A percentile compares a stretch with the other conserved stretches of the same genome.
phyloP scores from a whole-genome alignment of 2,797 vertebrate species.

The Masticophis lateralis region DNA sequence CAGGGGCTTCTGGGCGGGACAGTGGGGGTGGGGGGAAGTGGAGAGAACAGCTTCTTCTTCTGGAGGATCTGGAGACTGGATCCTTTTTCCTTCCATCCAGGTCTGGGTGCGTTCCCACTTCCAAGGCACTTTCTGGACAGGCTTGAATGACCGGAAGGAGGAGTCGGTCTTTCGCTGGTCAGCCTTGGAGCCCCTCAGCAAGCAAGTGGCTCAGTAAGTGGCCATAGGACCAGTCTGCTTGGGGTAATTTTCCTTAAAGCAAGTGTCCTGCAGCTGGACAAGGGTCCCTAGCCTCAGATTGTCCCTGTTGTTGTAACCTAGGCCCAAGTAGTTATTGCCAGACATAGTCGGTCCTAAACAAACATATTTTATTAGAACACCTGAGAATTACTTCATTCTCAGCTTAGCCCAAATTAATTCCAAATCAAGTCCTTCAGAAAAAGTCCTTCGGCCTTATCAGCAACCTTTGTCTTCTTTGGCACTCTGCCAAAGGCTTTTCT shows the following conservation, averaged over 20 bases:
- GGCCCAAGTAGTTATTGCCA: too few relatives aligned
- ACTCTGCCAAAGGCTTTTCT: too few relatives aligned
- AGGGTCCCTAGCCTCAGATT: fast-evolving
- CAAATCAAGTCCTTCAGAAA: too few relatives aligned
- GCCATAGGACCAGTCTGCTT: too few relatives aligned
- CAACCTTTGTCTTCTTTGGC: too few relatives aligned
- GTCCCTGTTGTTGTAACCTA: too few relatives aligned
- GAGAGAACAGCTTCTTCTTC: neutral
- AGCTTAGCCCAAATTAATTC: too few relatives aligned
- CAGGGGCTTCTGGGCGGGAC: neutral
- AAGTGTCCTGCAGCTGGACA: neutral
- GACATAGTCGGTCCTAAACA: too few relatives aligned
- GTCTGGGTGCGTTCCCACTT: slow-evolving; percentile 22
- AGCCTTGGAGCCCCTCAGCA: neutral
- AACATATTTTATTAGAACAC: too few relatives aligned
- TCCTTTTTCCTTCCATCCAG: slow-evolving; percentile 10
- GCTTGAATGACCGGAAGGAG: slow-evolving; percentile 35
- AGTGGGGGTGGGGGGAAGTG: neutral
- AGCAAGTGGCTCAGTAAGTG: slow-evolving; percentile 19
- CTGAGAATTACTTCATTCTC: too few relatives aligned
- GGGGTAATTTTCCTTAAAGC: too few relatives aligned
- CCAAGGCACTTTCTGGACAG: slow-evolving; percentile 38
- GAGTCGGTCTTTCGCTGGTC: slow-evolving; percentile 45
- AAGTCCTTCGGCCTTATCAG: too few relatives aligned
- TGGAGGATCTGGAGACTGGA: neutral